Conservation (phyloP, 2,888 invertebrate genomes). For the Magallana nippona region DNA sequence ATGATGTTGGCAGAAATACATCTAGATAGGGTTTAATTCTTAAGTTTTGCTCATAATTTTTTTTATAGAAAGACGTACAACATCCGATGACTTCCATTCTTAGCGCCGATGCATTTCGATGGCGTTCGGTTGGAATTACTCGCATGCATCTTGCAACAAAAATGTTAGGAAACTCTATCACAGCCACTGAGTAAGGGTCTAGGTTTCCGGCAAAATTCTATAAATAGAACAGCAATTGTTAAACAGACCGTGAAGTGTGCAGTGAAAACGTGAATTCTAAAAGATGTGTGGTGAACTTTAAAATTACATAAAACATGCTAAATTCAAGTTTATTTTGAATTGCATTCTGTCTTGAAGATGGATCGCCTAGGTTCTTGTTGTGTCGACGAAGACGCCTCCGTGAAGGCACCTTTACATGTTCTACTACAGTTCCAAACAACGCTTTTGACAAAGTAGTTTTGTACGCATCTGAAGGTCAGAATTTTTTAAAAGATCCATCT, state of each 20-base stretch:
- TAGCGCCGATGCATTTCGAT: constrained; percentile 71
- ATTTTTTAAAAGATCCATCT: too few relatives aligned
- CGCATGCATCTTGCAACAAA: constrained; percentile 73
- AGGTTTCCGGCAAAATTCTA: constrained; percentile 77
- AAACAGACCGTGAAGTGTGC: not conserved
- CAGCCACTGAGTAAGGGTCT: constrained; percentile 69
- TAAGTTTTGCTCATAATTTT: not conserved
- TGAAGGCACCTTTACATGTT: not conserved
- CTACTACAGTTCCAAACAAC: not conserved
- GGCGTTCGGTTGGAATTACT: constrained; percentile 71
- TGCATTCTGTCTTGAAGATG: constrained; percentile 1
- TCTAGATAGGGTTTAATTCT: too few relatives aligned
- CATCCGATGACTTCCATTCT: constrained; percentile 78
- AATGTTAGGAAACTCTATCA: constrained; percentile 73
- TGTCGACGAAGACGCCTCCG: not conserved
- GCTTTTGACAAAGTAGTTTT: not conserved
- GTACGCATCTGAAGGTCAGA: not conserved
- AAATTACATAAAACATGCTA: not conserved
- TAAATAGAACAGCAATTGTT: constrained; percentile 30
- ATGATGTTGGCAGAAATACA: too few relatives aligned
- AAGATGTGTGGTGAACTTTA: not conserved
- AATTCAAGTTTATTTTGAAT: not conserved
- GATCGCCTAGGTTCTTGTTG: not conserved
- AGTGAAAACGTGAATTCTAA: not conserved
- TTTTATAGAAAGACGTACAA: constrained; percentile 59